Base-by-base conservation (phyloP, 2,888 invertebrate genomes). In the Eupsilia transversa region DNA sequence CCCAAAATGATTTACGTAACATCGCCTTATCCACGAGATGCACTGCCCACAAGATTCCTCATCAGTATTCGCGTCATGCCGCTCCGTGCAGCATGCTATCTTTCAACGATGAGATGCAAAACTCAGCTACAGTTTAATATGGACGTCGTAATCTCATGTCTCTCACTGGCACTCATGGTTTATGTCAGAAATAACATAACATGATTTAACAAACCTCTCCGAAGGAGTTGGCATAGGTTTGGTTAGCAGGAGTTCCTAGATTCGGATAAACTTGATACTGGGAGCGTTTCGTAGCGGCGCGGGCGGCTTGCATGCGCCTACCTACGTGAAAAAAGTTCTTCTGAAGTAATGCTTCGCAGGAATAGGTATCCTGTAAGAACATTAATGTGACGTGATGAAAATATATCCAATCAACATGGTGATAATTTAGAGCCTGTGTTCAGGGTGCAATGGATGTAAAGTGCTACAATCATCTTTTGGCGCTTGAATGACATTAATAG, bases 31-130 rank as follows among this genome's bases (percentile, higher is more conserved):
- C 14, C 49, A 27, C 63, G 43, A 76, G 23, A 46, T 49, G 6
- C n/a, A 49, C 20, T 67, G 14, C 20, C 33, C 20, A 20, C 23
- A 49, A 67, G 41, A 6, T 23, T 54, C 2, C 27, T 30, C 54
- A n/a, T 60, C 46, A 35, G 52, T 66, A 79, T 43, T 79, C 49
- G 0, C 56, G 56, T 74, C 79, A 79, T 64, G 61, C 14, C 17
- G 7, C 30, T n/a, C 23, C 7, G 14, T 17, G 38, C 27, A 27
- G 9, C 20, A 17, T 43, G 60, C 43, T 30, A 61, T 79, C 69
- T 79, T 61, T 79, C 60, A 52, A n/a, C 14, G 10, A 78, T 65
- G 30, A 52, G 65, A 56, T 69, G 27, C 65, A 69, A 66, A 33
- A 52, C 56, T 61, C 35, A 46, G 65, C 17, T 27, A 17, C 38